These are phyloP conservation scores for Ageneiosus marmoratus DNA, from an alignment of 2,113 vertebrate species.

Conservation along the genomic window DNA sequence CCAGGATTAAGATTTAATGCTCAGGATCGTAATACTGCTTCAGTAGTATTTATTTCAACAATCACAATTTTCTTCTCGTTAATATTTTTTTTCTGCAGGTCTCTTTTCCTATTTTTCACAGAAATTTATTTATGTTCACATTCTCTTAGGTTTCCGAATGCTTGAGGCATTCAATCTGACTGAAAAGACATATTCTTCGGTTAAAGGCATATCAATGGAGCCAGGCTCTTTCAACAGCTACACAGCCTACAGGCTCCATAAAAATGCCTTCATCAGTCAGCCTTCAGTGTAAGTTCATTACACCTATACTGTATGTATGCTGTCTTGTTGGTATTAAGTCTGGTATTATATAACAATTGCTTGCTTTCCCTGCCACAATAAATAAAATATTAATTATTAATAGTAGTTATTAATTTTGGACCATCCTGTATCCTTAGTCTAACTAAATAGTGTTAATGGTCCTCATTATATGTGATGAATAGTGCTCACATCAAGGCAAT, in stretches of 20 bases:
- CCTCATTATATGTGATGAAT: not conserved
- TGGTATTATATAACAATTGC: no score
- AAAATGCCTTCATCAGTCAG: slow-evolving; percentile 86
- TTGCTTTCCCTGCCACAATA: not conserved
- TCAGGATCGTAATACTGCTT: no score
- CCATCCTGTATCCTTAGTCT: not conserved
- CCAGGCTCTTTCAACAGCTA: slow-evolving; percentile 92
- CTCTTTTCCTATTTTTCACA: not conserved
- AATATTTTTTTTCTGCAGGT: not conserved
- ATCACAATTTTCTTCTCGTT: not conserved
- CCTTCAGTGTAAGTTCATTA: slow-evolving; percentile 82
- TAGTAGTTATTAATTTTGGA: not conserved
- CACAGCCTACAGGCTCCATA: slow-evolving; percentile 87
- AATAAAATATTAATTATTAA: not conserved
- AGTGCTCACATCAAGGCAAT: not conserved
- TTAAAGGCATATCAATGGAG: slow-evolving; percentile 90
- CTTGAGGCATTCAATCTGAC: slow-evolving; percentile 95
- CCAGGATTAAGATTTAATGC: not conserved
- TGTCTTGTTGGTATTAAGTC: not conserved
- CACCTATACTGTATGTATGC: not conserved
- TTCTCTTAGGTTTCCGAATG: slow-evolving; percentile 91
- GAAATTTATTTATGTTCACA: not conserved
- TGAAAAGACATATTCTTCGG: slow-evolving; percentile 85
- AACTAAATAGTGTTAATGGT: not conserved
- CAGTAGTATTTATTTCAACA: not conserved